Conservation (phyloP, 2,113 vertebrate genomes). For the Scatophagus argus region DNA sequence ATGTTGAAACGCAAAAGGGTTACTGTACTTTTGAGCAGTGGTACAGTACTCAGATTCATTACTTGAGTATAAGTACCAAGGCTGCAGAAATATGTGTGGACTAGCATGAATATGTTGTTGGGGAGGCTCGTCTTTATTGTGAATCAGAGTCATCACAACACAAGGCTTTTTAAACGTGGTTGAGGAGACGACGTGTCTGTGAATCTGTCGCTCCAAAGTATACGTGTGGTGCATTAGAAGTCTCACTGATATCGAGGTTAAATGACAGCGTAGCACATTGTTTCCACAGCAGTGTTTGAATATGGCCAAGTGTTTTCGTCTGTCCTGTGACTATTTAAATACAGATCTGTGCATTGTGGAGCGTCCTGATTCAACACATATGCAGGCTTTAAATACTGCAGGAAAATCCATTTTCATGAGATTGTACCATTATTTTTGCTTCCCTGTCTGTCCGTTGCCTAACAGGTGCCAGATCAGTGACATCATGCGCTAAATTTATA, state of each 20-base stretch:
- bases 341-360: slow-evolving; percentile 26
- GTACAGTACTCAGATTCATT: too few species aligned
- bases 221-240: slow-evolving; percentile 18
- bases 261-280: slow-evolving; percentile 17
- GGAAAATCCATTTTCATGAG: slow-evolving; percentile 44
- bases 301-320: slow-evolving; percentile 31
- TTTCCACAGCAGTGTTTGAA: slow-evolving; percentile 25
- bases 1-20: neutral
- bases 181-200: neutral
- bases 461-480: slow-evolving; percentile 75
- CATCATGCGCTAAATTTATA: slow-evolving; percentile 81
- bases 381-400: slow-evolving; percentile 16
- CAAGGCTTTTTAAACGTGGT: neutral
- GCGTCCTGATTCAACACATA: slow-evolving; percentile 19
- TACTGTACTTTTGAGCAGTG: neutral
- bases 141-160: neutral
- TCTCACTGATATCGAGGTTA: slow-evolving; percentile 6
- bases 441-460: slow-evolving; percentile 14
- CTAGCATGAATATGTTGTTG: neutral
- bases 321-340: slow-evolving; percentile 14
- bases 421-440: slow-evolving; percentile 35
- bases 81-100: neutral
- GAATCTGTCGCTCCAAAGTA: neutral
- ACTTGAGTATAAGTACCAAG: too few species aligned
- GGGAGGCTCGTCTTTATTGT: neutral